A percentile compares a stretch with the other conserved stretches of the same genome.
Conservation (phyloP, 2,797 vertebrate species). For the Toxotes lorentzi region DNA sequence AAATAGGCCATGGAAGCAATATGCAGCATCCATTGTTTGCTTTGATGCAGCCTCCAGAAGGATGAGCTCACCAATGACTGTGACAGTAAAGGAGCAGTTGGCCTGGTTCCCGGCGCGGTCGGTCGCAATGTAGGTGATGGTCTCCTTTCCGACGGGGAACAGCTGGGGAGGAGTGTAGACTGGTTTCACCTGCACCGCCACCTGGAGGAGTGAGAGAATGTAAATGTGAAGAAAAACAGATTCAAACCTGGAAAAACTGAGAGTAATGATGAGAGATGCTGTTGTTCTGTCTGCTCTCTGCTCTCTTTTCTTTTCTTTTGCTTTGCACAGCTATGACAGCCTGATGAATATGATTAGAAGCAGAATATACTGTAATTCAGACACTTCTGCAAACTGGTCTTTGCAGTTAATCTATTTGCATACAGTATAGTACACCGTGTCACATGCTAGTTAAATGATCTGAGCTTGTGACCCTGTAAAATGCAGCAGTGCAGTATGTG, state of each 20-base stretch:
- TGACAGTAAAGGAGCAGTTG: constrained; percentile 93
- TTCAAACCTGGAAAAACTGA: neutral
- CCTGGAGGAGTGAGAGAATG: constrained; percentile 77
- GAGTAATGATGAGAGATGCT: neutral
- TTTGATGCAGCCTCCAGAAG: neutral
- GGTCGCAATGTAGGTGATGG: constrained; percentile 89
- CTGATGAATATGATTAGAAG: neutral
- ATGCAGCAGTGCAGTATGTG: too few relatives aligned
- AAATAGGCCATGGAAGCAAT: constrained; percentile 2
- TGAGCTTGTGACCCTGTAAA: too few relatives aligned
- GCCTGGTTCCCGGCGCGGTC: constrained; percentile 92
- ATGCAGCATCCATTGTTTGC: constrained; percentile 11
- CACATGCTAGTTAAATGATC: too few relatives aligned
- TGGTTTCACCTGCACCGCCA: constrained; percentile 91
- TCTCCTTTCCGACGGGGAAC: constrained; percentile 91
- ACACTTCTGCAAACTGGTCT: too few relatives aligned
- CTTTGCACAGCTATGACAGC: too few relatives aligned
- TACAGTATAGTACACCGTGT: too few relatives aligned
- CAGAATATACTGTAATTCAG: too few relatives aligned
- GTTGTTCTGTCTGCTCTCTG: neutral
- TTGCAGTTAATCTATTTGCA: too few relatives aligned
- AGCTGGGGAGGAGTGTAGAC: constrained; percentile 92
- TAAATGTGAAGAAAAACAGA: neutral
- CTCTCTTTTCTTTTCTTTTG: too few relatives aligned
- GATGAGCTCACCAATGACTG: constrained; percentile 91